Percentiles rank a stretch among this genome's conserved stretches.
These are phyloP conservation scores for Lerista edwardsae DNA, from an alignment of 2,797 vertebrate genomes.

Conservation along the genomic window DNA sequence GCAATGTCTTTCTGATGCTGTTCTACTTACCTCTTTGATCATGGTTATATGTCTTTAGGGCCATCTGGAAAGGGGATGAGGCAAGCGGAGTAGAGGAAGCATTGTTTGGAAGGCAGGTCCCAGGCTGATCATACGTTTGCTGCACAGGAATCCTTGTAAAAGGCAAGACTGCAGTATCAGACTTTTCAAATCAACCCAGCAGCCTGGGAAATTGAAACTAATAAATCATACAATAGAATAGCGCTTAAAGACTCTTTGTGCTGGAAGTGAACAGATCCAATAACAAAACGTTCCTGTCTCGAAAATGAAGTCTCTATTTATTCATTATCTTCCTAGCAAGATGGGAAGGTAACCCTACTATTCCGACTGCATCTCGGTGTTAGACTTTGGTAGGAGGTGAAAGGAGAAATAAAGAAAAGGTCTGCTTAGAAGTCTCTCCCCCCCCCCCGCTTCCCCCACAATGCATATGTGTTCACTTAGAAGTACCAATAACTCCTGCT, in stretches of 20 bases:
- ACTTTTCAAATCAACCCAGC: neutral
- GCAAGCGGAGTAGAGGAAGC: neutral
- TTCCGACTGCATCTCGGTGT: neutral
- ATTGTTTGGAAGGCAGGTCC: neutral
- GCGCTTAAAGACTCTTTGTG: neutral
- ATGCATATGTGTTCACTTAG: no score
- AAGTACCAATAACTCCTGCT: no score
- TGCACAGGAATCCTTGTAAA: conserved; percentile 30
- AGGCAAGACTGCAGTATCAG: neutral
- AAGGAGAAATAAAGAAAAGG: conserved; percentile 20
- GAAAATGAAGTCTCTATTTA: neutral
- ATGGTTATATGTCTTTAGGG: neutral
- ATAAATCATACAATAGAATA: neutral
- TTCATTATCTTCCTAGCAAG: conserved; percentile 3
- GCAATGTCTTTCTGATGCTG: neutral
- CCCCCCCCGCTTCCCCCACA: neutral
- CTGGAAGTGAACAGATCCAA: neutral
- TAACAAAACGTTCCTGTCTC: conserved; percentile 1
- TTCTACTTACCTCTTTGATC: neutral
- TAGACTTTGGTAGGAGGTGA: neutral
- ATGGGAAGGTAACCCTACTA: neutral
- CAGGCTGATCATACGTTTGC: neutral
- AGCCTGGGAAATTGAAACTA: neutral
- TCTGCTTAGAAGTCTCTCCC: neutral
- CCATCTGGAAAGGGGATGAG: neutral